Base-by-base conservation (phyloP, 2,888 invertebrate genomes). In the Rotaria sp. region DNA sequence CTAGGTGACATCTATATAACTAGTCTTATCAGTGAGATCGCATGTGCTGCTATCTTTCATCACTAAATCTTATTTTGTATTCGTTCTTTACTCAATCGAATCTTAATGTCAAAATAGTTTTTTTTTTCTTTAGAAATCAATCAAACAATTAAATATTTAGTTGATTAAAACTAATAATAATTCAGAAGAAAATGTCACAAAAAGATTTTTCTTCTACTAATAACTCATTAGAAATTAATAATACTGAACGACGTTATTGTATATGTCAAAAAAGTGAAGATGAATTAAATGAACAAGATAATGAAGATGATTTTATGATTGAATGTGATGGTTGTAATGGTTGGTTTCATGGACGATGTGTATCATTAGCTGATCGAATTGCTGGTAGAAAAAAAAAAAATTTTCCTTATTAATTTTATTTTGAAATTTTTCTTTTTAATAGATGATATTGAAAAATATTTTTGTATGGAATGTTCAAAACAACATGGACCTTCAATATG, bases 331-430 rank as follows among this genome's bases (percentile, higher is more conserved):
- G 94, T 89, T 96, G 96, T 92, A 94, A 94, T 91, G 94, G 95
- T 91, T 96, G 95, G 95, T 95, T 94, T 92, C 96, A 96, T 92
- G 95, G 95, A 92, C 94, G 94, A 95, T 95, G 93, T 88, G 88
- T 88, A 18, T 35, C 35, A 35, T 67, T 67, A 67, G 35, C 67
- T 35, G 35, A 35, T 67, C 67, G 67, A 18, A 38, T 67, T 35
- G 67, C 80, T n/a, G 80, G 80, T 80, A 80, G 45, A 80, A 45
- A 10, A 1, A n/a, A 21, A 24, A 45, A 10, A 1, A n/a, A 21
- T 18, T 80, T n/a, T 26, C 24, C 2, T 3, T 3, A 52, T 80
- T 15, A 30, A 35, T n/a, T 30, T 30, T 55, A 2, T 4, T 30
- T 2, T 13, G 18, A n/a, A 26, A 21, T 26, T 13, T 45, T 11